Conservation (phyloP, 92 coral and sea anemone species). For the Porites evermanni region DNA sequence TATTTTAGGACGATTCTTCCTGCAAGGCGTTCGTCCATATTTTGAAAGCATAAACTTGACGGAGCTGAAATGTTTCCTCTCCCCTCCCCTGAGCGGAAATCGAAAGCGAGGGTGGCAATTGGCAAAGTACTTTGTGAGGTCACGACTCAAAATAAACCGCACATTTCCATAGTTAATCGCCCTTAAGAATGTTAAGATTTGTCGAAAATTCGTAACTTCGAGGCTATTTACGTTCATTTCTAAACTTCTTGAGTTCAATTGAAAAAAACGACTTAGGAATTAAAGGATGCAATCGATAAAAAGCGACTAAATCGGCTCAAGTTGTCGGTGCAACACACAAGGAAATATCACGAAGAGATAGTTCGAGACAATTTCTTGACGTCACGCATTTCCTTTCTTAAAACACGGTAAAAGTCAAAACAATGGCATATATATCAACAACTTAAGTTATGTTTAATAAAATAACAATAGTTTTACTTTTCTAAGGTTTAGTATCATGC, state of each 20-base stretch:
- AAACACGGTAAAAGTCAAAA: too few species aligned
- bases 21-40: constrained; percentile 28
- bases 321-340: too few species aligned
- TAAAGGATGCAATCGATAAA: not conserved
- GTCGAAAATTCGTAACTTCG: not conserved
- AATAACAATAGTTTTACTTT: too few species aligned
- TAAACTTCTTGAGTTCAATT: not conserved
- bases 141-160: constrained; percentile 16
- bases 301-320: too few species aligned
- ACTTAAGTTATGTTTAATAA: too few species aligned
- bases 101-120: not conserved
- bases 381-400: too few species aligned
- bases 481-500: too few species aligned
- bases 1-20: not conserved
- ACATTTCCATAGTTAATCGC: not conserved
- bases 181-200: not conserved
- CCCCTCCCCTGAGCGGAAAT: constrained; percentile 26
- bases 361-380: too few species aligned
- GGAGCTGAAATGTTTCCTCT: not conserved
- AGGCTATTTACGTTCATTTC: not conserved
- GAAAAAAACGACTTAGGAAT: not conserved
- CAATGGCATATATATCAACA: too few species aligned
- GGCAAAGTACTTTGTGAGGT: not conserved
- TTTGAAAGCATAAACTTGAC: constrained; percentile 7
- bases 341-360: too few species aligned